Percentiles rank a stretch among this genome's conserved stretches.
phyloP scores from a whole-genome alignment of 2,797 vertebrate species.

The Sphenopsis melanotis region DNA sequence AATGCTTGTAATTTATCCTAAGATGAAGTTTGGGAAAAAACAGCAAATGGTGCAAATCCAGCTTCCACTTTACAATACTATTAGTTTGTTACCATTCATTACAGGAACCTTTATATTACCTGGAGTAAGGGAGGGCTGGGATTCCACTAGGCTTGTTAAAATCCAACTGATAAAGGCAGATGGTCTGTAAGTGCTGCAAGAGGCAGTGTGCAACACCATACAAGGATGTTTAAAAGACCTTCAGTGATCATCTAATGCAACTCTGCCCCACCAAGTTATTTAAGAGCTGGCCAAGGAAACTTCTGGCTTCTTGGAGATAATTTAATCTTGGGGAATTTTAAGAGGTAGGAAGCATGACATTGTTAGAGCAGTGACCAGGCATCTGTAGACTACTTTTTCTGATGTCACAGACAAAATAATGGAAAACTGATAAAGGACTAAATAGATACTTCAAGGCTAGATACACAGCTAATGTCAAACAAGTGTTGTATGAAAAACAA shows the following conservation, averaged over 20 bases:
- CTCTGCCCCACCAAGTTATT: neutral
- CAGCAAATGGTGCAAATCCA: neutral
- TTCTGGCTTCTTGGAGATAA: neutral
- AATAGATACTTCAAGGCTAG: neutral
- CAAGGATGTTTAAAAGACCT: neutral
- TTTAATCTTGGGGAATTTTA: neutral
- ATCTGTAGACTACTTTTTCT: neutral
- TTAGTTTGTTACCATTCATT: neutral
- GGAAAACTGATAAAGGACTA: neutral
- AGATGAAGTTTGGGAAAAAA: neutral
- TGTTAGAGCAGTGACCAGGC: neutral
- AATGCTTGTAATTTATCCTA: neutral
- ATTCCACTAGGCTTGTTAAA: neutral
- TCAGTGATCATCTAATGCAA: neutral
- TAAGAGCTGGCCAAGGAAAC: neutral
- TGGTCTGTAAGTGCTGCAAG: neutral
- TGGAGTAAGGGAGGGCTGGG: neutral
- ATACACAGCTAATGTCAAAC: neutral
- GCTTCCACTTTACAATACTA: neutral
- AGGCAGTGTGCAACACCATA: neutral
- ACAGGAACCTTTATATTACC: neutral
- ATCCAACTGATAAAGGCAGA: neutral
- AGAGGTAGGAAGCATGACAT: neutral
- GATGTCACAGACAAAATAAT: neutral
- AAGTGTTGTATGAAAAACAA: neutral